Evolutionary conservation across 2,888 invertebrate species (phyloP), one percentile per base, ranked within the genome.

Genomic region (Phyllotreta cruciferae): DNA sequence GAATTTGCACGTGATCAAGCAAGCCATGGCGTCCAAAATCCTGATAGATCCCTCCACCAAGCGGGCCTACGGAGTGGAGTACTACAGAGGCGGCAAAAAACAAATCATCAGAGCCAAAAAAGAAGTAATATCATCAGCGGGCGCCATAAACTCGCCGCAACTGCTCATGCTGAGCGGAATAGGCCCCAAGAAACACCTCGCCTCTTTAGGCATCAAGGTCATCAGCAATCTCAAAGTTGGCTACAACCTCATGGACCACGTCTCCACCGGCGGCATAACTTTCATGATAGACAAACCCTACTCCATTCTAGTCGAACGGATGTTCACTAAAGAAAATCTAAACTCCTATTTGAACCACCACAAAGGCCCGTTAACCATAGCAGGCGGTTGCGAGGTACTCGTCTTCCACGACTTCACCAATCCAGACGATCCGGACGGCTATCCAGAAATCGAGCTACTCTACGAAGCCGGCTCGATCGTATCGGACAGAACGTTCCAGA

Each of bases 91-190:
- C 42, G 74, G 79, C 4, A 72, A 66, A 34, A 73, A 68, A 7
- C 73, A 78, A 56, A 68, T 55, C 5, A 77, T 84, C 1, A 70
- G 73, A 49, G 86, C 86, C 0, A 81, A 80, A 44, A 86, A 84
- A 70, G 87, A 87, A 74, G 84, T 78, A 0, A 86, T 90, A 58
- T 73, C 89, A 13, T 83, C 86, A 35, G 87, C 86, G 0, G 90
- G 90, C 1, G 83, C 89, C 1, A 85, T 90, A 67, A 88, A 89
- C 76, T 85, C 87, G 3, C 93, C 94, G 0, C 94, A 94, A 75
- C 78, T 95, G 6, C 83, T 94, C 5, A 90, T 94, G 92, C 77
- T 90, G 41, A 87, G 87, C 7, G 89, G 89, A 0, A 79, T 87
- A 8, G 77, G 84, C 2, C 84, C 84, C 0, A 79, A 77, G 56